Base-by-base conservation (phyloP, 1,140 invertebrate species). In the Drosophila nebulosa region DNA sequence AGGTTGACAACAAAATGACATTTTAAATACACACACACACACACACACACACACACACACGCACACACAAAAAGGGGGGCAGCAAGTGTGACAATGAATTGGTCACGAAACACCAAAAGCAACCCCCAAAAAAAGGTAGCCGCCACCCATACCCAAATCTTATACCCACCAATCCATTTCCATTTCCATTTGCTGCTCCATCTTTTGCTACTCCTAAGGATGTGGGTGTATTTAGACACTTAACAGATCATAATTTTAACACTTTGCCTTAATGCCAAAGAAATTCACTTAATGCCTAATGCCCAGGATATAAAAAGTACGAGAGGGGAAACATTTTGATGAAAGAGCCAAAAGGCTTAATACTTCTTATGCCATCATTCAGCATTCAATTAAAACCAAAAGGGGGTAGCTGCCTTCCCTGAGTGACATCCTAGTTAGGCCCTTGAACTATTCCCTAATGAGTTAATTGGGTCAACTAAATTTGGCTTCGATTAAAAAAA, bases 1-100 rank as follows among this genome's bases (percentile, higher is more conserved):
- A 90, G 88, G 88, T 86, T 90, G 88, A 90, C 88, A 90, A 86
- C 88, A 90, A 86, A 90, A 90, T 90, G 88, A 90, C 86, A 90
- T 88, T 90, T 90, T 90, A 88, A 90, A 90, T 84, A 84, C 76
- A 76, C 73, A 78, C 24, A 58, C 70, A 56, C 53, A 57, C 52
- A 18, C 53, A 46, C 16, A 46, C 16, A 21, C 1, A 46, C 1
- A 21, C 16, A 21, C 6, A n/a, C 16, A 18, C 16, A 18, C 4
- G 16, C 1, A 1, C 2, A 16, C 14, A 16, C 14, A 42, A 16
- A 46, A 46, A 56, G 16, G 14, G 30, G 71, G 24, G 27, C 32
- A 52, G 65, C 42, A 42, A 36, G 53, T 55, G 64, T 64, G 78
- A 68, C 75, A 65, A 68, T 68, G 59, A 72, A 32, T 36, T 56